phyloP scores from a whole-genome alignment of 1,140 invertebrate genomes.

The Aphis craccivora region DNA sequence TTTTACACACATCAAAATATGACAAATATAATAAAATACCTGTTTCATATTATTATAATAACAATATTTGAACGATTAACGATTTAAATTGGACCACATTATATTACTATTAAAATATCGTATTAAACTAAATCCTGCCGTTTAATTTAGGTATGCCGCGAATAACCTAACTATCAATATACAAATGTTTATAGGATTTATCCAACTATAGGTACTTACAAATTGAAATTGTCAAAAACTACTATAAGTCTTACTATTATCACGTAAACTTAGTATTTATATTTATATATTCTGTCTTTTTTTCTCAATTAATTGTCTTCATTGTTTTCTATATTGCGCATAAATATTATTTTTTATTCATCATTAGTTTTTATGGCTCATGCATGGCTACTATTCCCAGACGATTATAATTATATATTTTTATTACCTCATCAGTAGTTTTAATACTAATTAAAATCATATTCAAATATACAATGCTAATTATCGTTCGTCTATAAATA shows the following conservation, averaged over 20 bases:
- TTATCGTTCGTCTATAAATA: neutral
- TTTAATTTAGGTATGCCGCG: no score
- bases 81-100: neutral
- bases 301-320: neutral
- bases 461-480: neutral
- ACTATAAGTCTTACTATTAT: neutral
- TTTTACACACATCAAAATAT: neutral
- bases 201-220: neutral
- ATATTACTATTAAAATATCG: neutral
- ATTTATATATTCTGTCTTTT: neutral
- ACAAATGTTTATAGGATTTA: no score
- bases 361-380: constrained; percentile 17
- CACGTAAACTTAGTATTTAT: neutral
- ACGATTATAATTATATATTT: neutral
- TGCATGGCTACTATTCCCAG: constrained; percentile 1
- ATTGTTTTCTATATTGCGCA: neutral
- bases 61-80: neutral
- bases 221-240: neutral
- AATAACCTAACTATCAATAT: no score
- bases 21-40: neutral
- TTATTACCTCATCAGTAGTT: neutral
- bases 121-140: no score
- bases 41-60: no score
- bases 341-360: constrained; percentile 2
- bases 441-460: neutral